Conservation (phyloP, 2,888 invertebrate genomes). For the Nasonia oneida region DNA sequence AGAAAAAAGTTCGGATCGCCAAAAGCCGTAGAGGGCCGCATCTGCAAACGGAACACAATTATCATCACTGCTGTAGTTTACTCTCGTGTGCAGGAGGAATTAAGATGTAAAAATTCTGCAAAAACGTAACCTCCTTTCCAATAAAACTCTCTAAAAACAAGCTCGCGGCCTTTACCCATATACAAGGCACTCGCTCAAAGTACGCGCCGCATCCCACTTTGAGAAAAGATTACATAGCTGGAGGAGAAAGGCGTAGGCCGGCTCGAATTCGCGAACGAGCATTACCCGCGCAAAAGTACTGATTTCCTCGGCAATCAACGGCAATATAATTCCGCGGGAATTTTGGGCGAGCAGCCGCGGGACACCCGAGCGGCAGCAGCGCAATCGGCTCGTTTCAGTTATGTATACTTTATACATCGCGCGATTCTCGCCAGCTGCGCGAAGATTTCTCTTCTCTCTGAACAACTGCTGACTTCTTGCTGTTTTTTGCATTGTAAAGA, state of each 20-base stretch:
- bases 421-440: background rate
- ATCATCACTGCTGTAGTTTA: background rate
- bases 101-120: background rate
- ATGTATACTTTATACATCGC: background rate
- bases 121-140: background rate
- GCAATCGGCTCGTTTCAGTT: background rate
- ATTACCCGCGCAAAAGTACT: background rate
- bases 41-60: background rate
- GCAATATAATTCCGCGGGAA: background rate
- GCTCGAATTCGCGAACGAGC: background rate
- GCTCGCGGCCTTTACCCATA: background rate
- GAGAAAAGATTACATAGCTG: background rate
- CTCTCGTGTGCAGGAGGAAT: background rate
- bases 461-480: too few relatives aligned
- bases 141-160: background rate
- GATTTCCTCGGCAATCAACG: conserved; percentile 4
- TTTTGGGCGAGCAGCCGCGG: background rate
- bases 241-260: conserved; percentile 7
- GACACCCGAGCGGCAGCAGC: background rate
- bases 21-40: background rate
- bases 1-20: background rate
- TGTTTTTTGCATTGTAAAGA: too few relatives aligned
- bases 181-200: background rate
- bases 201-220: background rate
- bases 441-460: background rate